Percentiles rank a stretch among this genome's conserved stretches.
These are phyloP conservation scores for Cyclopterus lumpus DNA, from an alignment of 2,797 vertebrate species.

Conservation along the genomic window DNA sequence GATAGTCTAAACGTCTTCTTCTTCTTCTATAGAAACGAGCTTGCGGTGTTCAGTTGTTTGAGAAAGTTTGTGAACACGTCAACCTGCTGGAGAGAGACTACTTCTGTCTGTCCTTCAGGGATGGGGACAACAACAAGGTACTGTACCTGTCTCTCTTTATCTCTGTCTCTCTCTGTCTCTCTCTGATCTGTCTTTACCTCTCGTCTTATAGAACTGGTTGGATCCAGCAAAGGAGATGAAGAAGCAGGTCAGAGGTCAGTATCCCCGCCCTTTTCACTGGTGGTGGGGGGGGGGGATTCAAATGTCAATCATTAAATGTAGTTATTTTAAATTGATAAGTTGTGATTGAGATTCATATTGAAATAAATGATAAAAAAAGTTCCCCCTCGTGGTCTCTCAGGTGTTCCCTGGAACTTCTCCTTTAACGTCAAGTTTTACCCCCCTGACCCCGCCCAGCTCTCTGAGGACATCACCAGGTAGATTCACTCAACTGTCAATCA, in stretches of 20 bases:
- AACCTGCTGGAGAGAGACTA: slow-evolving; percentile 97
- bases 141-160: background rate
- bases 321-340: background rate
- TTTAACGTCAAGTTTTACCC: slow-evolving; percentile 99
- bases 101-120: slow-evolving; percentile 91
- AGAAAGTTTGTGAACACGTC: slow-evolving; percentile 94
- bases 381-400: slow-evolving; percentile 68
- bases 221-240: slow-evolving; percentile 97
- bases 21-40: slow-evolving; percentile 86
- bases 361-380: background rate
- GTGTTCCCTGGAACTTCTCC: slow-evolving; percentile 94
- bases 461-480: slow-evolving; percentile 97
- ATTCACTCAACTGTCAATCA: slow-evolving; percentile 1
- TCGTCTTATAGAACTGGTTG: slow-evolving; percentile 91
- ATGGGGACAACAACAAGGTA: slow-evolving; percentile 94
- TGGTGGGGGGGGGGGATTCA: too few species aligned
- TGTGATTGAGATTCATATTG: background rate
- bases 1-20: too few species aligned
- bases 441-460: slow-evolving; percentile 93
- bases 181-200: background rate
- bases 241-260: slow-evolving; percentile 97
- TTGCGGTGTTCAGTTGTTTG: slow-evolving; percentile 89
- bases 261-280: background rate
- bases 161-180: background rate
- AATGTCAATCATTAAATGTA: background rate